Conservation (phyloP, 1,140 invertebrate genomes). For the Diachasma alloeum region DNA sequence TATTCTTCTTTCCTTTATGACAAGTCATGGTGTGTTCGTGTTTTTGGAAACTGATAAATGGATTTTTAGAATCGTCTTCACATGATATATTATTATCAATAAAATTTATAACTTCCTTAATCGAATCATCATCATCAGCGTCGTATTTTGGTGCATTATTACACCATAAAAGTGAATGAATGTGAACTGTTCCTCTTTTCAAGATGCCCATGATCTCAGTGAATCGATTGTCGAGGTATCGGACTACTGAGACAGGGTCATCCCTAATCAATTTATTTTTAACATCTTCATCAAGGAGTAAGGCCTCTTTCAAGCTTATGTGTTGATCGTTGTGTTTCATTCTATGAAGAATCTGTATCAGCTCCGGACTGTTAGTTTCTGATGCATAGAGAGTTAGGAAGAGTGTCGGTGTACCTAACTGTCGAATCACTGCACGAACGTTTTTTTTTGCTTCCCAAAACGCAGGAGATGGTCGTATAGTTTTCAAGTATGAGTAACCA, state of each 20-base stretch:
- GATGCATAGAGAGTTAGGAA: slow-evolving; percentile 26
- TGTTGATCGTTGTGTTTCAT: neutral
- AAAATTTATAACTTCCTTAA: neutral
- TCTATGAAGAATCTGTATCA: slow-evolving; percentile 18
- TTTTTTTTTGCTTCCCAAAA: slow-evolving; percentile 30
- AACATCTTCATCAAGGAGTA: neutral
- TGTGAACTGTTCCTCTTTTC: neutral
- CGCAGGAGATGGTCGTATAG: slow-evolving; percentile 17
- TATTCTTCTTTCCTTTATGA: too few species aligned
- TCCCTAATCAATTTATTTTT: too few species aligned
- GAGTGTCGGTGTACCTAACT: too few species aligned
- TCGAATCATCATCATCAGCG: neutral
- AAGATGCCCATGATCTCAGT: slow-evolving; percentile 12
- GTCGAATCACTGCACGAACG: slow-evolving; percentile 17
- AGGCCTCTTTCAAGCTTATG: neutral
- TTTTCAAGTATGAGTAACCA: slow-evolving; percentile 27
- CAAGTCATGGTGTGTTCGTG: too few species aligned
- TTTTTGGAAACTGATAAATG: slow-evolving; percentile 1
- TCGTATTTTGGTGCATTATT: slow-evolving; percentile 13
- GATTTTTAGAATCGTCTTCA: slow-evolving; percentile 3
- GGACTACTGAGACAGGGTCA: too few species aligned
- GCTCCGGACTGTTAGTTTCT: slow-evolving; percentile 13
- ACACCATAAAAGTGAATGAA: too few species aligned
- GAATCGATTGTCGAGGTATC: too few species aligned
- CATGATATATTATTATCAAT: slow-evolving; percentile 15